Evolutionary conservation across 2,113 vertebrate species (phyloP), one percentile per base, ranked within the genome.

Genomic region (Pogona vitticeps): DNA sequence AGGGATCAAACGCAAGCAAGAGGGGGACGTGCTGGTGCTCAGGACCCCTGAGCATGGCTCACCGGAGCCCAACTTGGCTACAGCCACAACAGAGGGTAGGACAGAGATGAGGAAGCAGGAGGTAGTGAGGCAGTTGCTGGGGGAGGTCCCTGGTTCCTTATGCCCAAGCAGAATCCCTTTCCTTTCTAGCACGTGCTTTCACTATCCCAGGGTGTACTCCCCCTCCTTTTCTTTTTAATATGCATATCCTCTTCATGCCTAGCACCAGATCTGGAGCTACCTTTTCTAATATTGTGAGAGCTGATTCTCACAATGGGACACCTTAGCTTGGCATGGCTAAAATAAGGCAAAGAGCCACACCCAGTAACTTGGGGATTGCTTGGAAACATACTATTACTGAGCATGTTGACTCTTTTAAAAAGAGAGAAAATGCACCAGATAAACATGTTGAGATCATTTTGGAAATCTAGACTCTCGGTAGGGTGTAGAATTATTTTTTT

Each of bases 51-150:
- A 97, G 96, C 96, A 94, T 90, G 96, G 94, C 96, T 97, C 95
- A 94, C 95, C 70, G 94, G 96, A 97, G 96, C 97, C 95, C 97
- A 96, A 96, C 98, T 96, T 98, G 95, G 97, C 97, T 97, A 94
- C 98, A 95, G 97, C 98, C 98, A 98, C 98, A 92, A 96, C 98
- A 94, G 98, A 99, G 98, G 98, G 98, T 99, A 99, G 98, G 98
- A 98, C 96, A 97, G 97, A 96, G 96, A 97, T 97, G 96, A 96
- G 94, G 94, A 97, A 94, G 87, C 96, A 97, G 95, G 95, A 97
- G 95, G 95, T 96, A 97, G 96, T 95, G 96, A 97, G 96, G 96
- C 96, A 96, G 96, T 96, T 96, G 95, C 95, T 96, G 95, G 96
- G 95, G 95, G 93, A 96, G 94, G 93, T 96, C 94, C 92, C 94